Evolutionary conservation across 1,140 invertebrate genomes (phyloP).

Genomic region (Dreissena polymorpha): DNA sequence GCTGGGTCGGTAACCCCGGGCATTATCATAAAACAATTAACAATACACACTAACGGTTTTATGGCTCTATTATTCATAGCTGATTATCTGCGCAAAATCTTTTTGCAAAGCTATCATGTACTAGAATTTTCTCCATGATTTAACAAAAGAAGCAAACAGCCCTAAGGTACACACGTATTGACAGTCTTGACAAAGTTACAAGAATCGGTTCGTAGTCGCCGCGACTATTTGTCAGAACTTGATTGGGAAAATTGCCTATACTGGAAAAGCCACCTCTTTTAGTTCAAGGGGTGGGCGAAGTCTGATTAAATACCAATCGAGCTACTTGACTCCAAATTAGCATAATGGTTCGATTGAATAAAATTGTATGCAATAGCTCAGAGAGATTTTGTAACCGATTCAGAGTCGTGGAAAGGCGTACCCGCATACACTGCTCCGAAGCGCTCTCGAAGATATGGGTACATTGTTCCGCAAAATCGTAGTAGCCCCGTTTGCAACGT

Average conservation of each 20-base stretch:
- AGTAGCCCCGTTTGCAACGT: background rate
- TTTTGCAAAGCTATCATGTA: conserved; percentile 52
- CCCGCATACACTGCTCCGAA: conserved; percentile 33
- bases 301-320: conserved; percentile 12
- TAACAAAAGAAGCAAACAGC: conserved; percentile 50
- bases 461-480: conserved; percentile 49
- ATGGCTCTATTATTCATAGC: conserved; percentile 46
- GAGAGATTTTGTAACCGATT: conserved; percentile 28
- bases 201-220: background rate
- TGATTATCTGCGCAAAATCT: conserved; percentile 49
- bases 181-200: background rate
- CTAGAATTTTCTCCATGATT: conserved; percentile 47
- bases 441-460: conserved; percentile 37
- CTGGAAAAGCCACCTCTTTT: conserved; percentile 27
- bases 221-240: conserved; percentile 19
- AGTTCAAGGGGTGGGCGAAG: conserved; percentile 3
- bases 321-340: conserved; percentile 47
- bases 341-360: conserved; percentile 37
- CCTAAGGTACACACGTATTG: conserved; percentile 20
- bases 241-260: conserved; percentile 23
- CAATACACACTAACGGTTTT: conserved; percentile 53
- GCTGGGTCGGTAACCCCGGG: conserved; percentile 39
- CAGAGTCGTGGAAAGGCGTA: conserved; percentile 12
- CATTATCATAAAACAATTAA: conserved; percentile 56
- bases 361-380: conserved; percentile 39